Evolutionary conservation across 2,113 vertebrate species (phyloP).

Genomic region (Gorsachius goisagi): DNA sequence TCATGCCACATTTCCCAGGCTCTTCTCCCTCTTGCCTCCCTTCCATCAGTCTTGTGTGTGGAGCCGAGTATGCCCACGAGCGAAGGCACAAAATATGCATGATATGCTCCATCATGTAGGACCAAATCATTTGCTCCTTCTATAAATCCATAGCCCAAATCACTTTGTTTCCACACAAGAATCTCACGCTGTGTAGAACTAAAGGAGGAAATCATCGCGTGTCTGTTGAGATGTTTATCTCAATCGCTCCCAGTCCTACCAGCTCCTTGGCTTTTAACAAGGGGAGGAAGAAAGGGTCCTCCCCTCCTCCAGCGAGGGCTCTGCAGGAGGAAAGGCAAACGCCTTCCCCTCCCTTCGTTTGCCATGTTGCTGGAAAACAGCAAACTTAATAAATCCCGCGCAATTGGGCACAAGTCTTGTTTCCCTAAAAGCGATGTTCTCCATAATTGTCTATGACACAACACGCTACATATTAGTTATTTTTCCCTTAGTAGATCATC

Average conservation of each 20-base stretch:
- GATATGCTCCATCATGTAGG: slow-evolving; percentile 66
- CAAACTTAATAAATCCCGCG: slow-evolving; percentile 46
- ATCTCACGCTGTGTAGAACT: slow-evolving; percentile 49
- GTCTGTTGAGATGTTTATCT: slow-evolving; percentile 48
- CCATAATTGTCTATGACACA: slow-evolving; percentile 66
- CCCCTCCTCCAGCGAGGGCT: background rate
- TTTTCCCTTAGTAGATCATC: slow-evolving; percentile 63
- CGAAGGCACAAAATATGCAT: slow-evolving; percentile 54
- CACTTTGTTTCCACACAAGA: slow-evolving; percentile 55
- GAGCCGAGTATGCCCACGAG: slow-evolving; percentile 54
- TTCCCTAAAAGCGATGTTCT: slow-evolving; percentile 66
- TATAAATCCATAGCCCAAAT: slow-evolving; percentile 63
- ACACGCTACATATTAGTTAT: slow-evolving; percentile 48
- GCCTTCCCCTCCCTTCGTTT: slow-evolving; percentile 31
- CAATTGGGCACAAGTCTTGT: slow-evolving; percentile 64
- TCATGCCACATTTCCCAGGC: slow-evolving; percentile 42
- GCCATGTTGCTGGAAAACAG: slow-evolving; percentile 45
- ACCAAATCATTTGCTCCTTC: slow-evolving; percentile 55
- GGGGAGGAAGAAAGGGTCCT: background rate
- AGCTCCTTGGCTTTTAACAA: slow-evolving; percentile 20
- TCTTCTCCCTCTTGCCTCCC: slow-evolving; percentile 37
- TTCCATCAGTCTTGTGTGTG: slow-evolving; percentile 34
- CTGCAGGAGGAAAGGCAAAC: slow-evolving; percentile 1
- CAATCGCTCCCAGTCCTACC: background rate
- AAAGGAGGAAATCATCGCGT: slow-evolving; percentile 54